These are phyloP conservation scores for Agrochola litura DNA, from an alignment of 2,888 invertebrate species.

Conservation along the genomic window DNA sequence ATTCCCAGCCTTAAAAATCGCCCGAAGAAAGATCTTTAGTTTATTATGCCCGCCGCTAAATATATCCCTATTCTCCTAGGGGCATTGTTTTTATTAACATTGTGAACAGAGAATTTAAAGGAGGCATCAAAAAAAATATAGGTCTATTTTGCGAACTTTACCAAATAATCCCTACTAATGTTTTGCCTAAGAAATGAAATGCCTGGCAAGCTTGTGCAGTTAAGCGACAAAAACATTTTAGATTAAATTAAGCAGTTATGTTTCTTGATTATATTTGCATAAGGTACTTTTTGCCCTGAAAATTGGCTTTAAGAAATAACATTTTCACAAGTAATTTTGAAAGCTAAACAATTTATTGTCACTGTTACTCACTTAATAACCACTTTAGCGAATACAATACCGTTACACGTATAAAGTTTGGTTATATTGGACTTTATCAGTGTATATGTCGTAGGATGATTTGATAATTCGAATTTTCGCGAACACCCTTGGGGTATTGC, in stretches of 20 bases:
- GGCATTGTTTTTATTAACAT: slow-evolving; percentile 24
- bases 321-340: slow-evolving; percentile 9
- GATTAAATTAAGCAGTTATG: background rate
- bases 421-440: slow-evolving; percentile 2
- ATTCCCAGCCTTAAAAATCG: too few species aligned
- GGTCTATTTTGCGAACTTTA: slow-evolving; percentile 17
- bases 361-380: background rate
- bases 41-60: slow-evolving; percentile 4
- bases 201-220: background rate
- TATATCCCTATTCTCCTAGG: background rate
- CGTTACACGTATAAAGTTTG: background rate
- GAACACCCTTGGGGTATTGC: too few species aligned
- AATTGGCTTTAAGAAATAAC: background rate
- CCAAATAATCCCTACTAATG: background rate
- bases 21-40: too few species aligned
- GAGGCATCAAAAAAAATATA: background rate
- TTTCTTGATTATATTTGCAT: slow-evolving; percentile 1
- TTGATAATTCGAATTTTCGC: too few species aligned
- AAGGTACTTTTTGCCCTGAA: background rate
- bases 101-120: background rate
- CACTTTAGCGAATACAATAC: background rate
- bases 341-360: background rate
- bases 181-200: slow-evolving; percentile 4
- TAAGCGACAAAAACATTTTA: background rate
- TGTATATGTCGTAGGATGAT: background rate